phyloP scores from a whole-genome alignment of 2,888 invertebrate species.

The Apodemia duryi region DNA sequence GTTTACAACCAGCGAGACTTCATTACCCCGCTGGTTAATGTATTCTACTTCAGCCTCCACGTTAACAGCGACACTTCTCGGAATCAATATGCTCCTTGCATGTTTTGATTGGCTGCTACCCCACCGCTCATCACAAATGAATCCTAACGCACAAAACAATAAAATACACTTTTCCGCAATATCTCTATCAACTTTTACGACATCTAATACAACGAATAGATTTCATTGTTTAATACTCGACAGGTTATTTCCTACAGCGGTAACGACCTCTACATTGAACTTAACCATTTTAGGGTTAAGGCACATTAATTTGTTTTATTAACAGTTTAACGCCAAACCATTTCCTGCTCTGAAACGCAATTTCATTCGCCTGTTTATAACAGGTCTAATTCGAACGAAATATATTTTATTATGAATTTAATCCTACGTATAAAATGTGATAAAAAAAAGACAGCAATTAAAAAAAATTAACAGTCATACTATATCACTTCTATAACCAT shows the following conservation, averaged over 20 bases:
- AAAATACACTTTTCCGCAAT: conserved; percentile 55
- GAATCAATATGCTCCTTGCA: conserved; percentile 80
- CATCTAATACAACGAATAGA: conserved; percentile 76
- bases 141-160: conserved; percentile 47
- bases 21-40: conserved; percentile 79
- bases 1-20: conserved; percentile 79
- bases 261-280: conserved; percentile 72
- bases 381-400: conserved; percentile 26
- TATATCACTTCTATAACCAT: too few relatives aligned
- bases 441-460: too few relatives aligned
- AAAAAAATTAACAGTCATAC: too few relatives aligned
- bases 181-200: conserved; percentile 61
- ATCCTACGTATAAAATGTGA: background rate
- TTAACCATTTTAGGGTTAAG: conserved; percentile 78
- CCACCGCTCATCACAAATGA: conserved; percentile 45
- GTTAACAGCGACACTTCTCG: conserved; percentile 80
- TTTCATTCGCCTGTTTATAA: conserved; percentile 52
- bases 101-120: conserved; percentile 75
- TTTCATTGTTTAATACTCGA: conserved; percentile 76
- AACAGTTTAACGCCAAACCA: conserved; percentile 67
- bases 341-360: conserved; percentile 62
- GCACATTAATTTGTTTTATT: conserved; percentile 76
- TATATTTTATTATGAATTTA: background rate
- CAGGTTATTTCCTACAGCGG: conserved; percentile 73
- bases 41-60: conserved; percentile 80